Evolutionary conservation across 1,140 invertebrate genomes (phyloP), one percentile per base, ranked within the genome.

Genomic region (Cyclina sinensis): DNA sequence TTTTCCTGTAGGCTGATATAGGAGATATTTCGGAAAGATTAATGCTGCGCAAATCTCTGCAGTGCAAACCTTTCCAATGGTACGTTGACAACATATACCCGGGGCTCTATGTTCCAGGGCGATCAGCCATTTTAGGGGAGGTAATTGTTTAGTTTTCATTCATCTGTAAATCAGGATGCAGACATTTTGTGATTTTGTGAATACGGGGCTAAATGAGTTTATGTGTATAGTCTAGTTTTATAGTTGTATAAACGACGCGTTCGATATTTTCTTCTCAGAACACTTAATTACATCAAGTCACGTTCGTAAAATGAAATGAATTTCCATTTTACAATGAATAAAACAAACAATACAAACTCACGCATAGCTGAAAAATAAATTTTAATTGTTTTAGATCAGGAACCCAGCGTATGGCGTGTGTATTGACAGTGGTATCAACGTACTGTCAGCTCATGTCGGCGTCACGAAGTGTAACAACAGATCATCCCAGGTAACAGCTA

Each of bases 21-120:
- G 99, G 99, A 12, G 99, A 99, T 96, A 97, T 99, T n/a, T 97
- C 96, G 30, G 96, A 97, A 24, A 96, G 98, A 90, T 93, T 98
- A 12, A 96, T 97, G 57, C 94, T 99, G 12, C 96, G 98, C 39
- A 96, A 98, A 90, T 96, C 96, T 89, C 96, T 99, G 2, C 96
- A 98, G 30, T 95, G 94, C 82, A 91, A 94, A 74, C 88, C 84
- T 35, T 95, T 99, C 96, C 98, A 99, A 95, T 99, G 99, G 99
- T 99, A 99, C 95, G 96, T 99, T 94, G 98, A 99, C 94, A 99
- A 98, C 95, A 97, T 99, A 90, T 99, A 99, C 95, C 99, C 99
- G 4, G 99, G 99, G 96, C 96, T 98, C 97, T 96, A 98, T 1
- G 93, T 96, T 51, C 95, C 95, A 5, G 94, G 94, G 30, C 93